Conservation (phyloP, 2,113 vertebrate species). For the Scartelaos histophorus region DNA sequence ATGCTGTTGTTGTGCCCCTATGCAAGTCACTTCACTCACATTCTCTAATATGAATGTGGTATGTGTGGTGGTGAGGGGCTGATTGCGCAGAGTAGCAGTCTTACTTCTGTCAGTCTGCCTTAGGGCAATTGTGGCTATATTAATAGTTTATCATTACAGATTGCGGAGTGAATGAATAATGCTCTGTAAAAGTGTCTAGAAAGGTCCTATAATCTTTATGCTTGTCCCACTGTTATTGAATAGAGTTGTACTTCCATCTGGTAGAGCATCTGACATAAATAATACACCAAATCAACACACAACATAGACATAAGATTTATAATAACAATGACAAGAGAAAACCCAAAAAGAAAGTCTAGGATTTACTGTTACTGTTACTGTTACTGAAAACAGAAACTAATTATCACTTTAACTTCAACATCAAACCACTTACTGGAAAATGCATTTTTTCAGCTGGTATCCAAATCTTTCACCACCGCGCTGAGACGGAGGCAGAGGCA, state of each 20-base stretch:
- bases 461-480: constrained; percentile 62
- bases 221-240: neutral
- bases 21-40: neutral
- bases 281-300: neutral
- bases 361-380: neutral
- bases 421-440: constrained; percentile 57
- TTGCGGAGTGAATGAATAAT: too few species aligned
- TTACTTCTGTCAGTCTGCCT: too few species aligned
- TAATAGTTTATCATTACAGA: too few species aligned
- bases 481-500: constrained; percentile 49
- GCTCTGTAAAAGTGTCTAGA: too few species aligned
- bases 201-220: neutral
- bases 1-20: too few species aligned
- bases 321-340: neutral
- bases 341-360: neutral
- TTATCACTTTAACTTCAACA: constrained; percentile 31
- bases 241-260: neutral
- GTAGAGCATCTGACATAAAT: neutral
- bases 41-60: too few species aligned
- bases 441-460: constrained; percentile 55
- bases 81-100: too few species aligned
- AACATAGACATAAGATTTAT: neutral
- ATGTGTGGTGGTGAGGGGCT: too few species aligned
- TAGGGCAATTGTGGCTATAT: too few species aligned
- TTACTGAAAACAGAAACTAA: constrained; percentile 16